Evolutionary conservation across 2,797 vertebrate species (phyloP).

Genomic region (Poeciliopsis paucimaculata): DNA sequence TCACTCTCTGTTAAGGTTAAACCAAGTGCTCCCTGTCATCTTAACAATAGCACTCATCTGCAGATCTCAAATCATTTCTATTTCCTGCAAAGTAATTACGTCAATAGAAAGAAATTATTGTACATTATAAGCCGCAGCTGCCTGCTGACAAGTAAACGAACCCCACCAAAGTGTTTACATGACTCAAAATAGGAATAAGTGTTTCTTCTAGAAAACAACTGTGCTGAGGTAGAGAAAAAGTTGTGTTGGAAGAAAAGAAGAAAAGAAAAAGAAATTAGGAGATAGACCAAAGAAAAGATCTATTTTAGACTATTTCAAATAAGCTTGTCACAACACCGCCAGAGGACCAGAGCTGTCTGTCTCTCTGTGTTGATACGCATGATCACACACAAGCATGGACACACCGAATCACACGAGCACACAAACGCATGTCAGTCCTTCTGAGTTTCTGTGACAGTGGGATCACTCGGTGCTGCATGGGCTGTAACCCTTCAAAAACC

Average conservation of each 20-base stretch:
- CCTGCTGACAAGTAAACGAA: conserved; percentile 54
- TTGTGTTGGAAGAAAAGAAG: conserved; percentile 13
- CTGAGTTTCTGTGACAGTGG: conserved; percentile 78
- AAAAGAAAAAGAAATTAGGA: conserved; percentile 59
- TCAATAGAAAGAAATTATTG: neutral
- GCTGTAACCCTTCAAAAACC: conserved; percentile 74
- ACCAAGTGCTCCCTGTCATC: neutral
- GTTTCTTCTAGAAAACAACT: conserved; percentile 43
- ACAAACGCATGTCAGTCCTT: conserved; percentile 59
- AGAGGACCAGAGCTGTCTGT: conserved; percentile 59
- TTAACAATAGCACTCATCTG: neutral
- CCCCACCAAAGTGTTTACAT: conserved; percentile 55
- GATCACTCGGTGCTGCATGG: conserved; percentile 69
- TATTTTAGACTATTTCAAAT: conserved; percentile 71
- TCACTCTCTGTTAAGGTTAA: neutral
- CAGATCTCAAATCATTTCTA: neutral
- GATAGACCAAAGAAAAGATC: conserved; percentile 51
- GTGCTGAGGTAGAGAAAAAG: conserved; percentile 7
- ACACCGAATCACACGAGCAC: conserved; percentile 29
- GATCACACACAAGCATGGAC: conserved; percentile 39
- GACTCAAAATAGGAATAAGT: conserved; percentile 55
- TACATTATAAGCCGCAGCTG: conserved; percentile 17
- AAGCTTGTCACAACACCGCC: conserved; percentile 69
- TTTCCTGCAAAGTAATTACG: conserved; percentile 17
- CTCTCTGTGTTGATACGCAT: conserved; percentile 45